Conservation (phyloP, 2,113 vertebrate species). For the Anolis sagrei region DNA sequence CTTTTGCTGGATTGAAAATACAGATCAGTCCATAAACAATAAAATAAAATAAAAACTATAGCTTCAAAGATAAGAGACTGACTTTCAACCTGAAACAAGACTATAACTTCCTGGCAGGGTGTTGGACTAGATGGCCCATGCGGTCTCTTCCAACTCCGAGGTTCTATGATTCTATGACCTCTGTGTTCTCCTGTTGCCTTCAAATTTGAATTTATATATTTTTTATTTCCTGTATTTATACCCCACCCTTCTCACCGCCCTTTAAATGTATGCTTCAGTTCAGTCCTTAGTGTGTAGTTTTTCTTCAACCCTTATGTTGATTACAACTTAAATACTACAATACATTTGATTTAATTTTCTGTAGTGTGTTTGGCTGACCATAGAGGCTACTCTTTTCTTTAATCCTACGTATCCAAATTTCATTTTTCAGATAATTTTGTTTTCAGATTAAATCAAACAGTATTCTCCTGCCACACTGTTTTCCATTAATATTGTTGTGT, state of each 20-base stretch:
- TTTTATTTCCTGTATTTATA: too few species aligned
- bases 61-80: not conserved
- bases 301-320: not conserved
- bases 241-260: too few species aligned
- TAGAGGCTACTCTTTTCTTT: not conserved
- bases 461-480: not conserved
- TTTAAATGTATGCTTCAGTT: not conserved
- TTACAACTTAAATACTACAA: not conserved
- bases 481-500: too few species aligned
- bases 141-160: too few species aligned
- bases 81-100: not conserved
- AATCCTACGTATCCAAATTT: not conserved
- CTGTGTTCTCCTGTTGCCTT: not conserved
- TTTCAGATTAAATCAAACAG: not conserved
- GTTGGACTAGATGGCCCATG: too few species aligned
- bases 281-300: not conserved
- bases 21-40: not conserved
- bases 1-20: conserved; percentile 51
- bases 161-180: too few species aligned
- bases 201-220: not conserved
- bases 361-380: not conserved
- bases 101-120: not conserved
- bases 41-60: not conserved
- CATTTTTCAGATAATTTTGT: conserved; percentile 21
- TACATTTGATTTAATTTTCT: not conserved